Percentiles rank a stretch among this genome's conserved stretches.
Evolutionary conservation across 2,888 invertebrate genomes (phyloP).

Genomic region (Pasiphila rectangulata): DNA sequence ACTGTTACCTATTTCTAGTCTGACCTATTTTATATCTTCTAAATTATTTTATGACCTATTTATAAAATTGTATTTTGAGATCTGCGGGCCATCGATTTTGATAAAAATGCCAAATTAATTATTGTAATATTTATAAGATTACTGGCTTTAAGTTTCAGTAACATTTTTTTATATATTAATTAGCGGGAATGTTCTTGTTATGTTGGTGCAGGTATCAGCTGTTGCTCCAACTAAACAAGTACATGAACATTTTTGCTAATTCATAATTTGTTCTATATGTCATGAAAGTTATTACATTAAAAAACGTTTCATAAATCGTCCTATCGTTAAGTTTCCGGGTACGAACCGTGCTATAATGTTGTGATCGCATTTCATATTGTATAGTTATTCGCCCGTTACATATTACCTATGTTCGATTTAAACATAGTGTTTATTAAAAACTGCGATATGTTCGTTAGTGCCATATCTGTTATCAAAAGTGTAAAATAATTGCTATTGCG

Average conservation of each 20-base stretch:
- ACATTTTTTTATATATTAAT: constrained; percentile 21
- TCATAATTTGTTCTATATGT: too few species aligned
- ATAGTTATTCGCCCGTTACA: constrained; percentile 41
- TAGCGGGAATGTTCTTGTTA: too few species aligned
- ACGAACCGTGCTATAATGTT: constrained; percentile 28
- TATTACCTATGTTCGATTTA: constrained; percentile 36
- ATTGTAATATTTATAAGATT: constrained; percentile 44
- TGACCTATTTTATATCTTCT: constrained; percentile 43
- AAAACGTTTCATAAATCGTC: constrained; percentile 14
- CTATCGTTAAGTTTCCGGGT: constrained; percentile 6
- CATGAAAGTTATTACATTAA: too few species aligned
- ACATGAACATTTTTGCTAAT: too few species aligned
- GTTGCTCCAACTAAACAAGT: too few species aligned
- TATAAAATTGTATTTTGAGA: constrained; percentile 55
- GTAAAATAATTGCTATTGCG: too few species aligned
- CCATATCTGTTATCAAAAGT: constrained; percentile 31
- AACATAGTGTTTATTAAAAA: constrained; percentile 44
- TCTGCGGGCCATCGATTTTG: constrained; percentile 56
- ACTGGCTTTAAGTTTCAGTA: constrained; percentile 44
- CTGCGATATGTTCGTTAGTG: constrained; percentile 47
- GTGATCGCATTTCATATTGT: constrained; percentile 37
- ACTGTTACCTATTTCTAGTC: constrained; percentile 52
- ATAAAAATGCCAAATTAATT: constrained; percentile 64
- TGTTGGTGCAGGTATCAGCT: too few species aligned
- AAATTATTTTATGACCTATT: constrained; percentile 55